A percentile compares a stretch with the other conserved stretches of the same genome.
Evolutionary conservation across 2,797 vertebrate genomes (phyloP).

Genomic region (Chrysocyon brachyurus): DNA sequence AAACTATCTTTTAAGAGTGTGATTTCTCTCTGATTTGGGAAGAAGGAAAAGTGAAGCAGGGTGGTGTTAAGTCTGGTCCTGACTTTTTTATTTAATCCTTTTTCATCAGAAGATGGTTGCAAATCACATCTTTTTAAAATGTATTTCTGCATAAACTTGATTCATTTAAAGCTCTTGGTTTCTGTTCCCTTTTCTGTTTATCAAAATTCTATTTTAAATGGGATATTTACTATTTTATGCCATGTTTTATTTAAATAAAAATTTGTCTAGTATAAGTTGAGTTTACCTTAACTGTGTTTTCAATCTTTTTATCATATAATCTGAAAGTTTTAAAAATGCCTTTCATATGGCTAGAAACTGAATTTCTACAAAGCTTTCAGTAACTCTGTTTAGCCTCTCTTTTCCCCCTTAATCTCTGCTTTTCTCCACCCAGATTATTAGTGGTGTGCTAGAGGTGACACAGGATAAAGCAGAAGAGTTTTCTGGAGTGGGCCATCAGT

Average conservation of each 20-base stretch:
- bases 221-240: conserved; percentile 41
- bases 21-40: conserved; percentile 81
- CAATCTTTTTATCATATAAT: background rate
- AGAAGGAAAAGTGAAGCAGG: conserved; percentile 34
- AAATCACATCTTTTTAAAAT: background rate
- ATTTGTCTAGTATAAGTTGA: background rate
- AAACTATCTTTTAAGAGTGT: conserved; percentile 87
- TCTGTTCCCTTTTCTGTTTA: conserved; percentile 60
- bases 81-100: conserved; percentile 27
- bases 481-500: background rate
- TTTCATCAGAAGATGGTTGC: conserved; percentile 20
- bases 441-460: conserved; percentile 16
- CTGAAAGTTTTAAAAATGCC: conserved; percentile 34
- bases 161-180: conserved; percentile 41
- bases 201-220: conserved; percentile 46
- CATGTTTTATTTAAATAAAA: conserved; percentile 54
- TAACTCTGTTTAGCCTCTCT: background rate
- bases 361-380: conserved; percentile 37
- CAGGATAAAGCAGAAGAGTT: conserved; percentile 32
- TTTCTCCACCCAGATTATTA: background rate
- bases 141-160: conserved; percentile 52
- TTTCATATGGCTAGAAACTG: background rate
- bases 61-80: background rate
- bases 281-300: background rate
- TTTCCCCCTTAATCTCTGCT: background rate